Percentiles rank a stretch among this genome's conserved stretches.
phyloP scores from a whole-genome alignment of 2,888 invertebrate species.

The Drosophila tripunctata region DNA sequence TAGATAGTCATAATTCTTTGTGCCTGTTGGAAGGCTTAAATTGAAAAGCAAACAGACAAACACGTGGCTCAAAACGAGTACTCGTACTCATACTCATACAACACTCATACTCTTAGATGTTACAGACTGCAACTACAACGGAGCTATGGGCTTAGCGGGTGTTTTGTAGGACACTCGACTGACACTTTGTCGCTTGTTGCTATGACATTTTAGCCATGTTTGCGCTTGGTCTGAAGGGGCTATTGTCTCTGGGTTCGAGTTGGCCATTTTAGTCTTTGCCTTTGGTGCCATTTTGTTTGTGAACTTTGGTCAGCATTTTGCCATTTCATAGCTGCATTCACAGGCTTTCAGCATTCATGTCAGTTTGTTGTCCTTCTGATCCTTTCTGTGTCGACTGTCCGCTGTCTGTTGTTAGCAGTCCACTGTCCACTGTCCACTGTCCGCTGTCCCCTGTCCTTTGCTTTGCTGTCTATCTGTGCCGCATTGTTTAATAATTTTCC shows the following conservation, averaged over 20 bases:
- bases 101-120: too few species aligned
- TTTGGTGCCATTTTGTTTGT: constrained; percentile 44
- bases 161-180: constrained; percentile 13
- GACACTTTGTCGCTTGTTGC: constrained; percentile 34
- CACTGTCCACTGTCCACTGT: neutral
- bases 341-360: constrained; percentile 42
- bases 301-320: constrained; percentile 59
- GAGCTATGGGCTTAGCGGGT: constrained; percentile 3
- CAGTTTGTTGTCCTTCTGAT: constrained; percentile 25
- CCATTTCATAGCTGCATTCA: constrained; percentile 58
- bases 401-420: neutral
- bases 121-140: neutral
- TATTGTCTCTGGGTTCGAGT: constrained; percentile 36
- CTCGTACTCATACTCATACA: constrained; percentile 28
- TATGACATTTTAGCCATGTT: constrained; percentile 47
- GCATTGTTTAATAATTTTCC: constrained; percentile 74
- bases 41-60: constrained; percentile 54
- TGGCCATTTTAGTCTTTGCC: constrained; percentile 23
- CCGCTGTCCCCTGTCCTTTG: neutral
- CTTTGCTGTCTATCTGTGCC: neutral
- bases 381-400: neutral
- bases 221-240: constrained; percentile 30
- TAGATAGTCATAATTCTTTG: constrained; percentile 66
- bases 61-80: constrained; percentile 34
- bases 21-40: constrained; percentile 47